Percentiles rank a stretch among this genome's conserved stretches.
Evolutionary conservation across 2,113 vertebrate genomes (phyloP).

Genomic region (Anthoscopus minutus): DNA sequence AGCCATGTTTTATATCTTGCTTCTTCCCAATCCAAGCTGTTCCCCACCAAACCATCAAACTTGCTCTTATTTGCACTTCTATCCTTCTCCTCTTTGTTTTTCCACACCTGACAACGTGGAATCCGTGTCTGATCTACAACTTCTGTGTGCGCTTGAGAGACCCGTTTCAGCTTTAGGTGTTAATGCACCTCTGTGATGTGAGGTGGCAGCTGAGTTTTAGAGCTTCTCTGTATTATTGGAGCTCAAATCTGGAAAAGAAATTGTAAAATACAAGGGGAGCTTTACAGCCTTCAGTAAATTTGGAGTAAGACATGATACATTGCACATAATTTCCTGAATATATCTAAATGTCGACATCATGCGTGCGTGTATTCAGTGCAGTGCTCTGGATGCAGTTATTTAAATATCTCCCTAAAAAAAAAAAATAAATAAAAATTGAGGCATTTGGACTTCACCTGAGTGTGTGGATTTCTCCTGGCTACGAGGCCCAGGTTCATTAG

Average conservation of each 20-base stretch:
- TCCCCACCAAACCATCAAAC: not conserved
- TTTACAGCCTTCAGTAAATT: not conserved
- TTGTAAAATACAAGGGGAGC: not conserved
- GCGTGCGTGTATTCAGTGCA: fast-evolving
- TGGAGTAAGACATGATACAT: not conserved
- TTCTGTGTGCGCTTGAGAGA: not conserved
- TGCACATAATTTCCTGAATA: not conserved
- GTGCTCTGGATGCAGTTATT: not conserved
- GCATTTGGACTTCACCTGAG: not conserved
- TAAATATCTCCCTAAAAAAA: not conserved
- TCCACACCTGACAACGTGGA: not conserved
- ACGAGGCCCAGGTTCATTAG: not conserved
- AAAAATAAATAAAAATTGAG: not conserved
- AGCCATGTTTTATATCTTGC: not conserved
- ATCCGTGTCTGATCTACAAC: fast-evolving
- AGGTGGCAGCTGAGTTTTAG: not conserved
- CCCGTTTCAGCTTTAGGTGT: not conserved
- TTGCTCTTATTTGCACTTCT: not conserved
- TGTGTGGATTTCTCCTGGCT: not conserved
- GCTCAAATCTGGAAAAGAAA: not conserved
- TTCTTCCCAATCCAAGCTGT: not conserved
- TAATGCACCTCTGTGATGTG: not conserved
- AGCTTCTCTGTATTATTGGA: not conserved
- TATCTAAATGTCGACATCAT: not conserved
- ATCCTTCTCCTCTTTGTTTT: not conserved